Evolutionary conservation across 2,797 vertebrate genomes (phyloP).

Genomic region (Poecilia gillii): DNA sequence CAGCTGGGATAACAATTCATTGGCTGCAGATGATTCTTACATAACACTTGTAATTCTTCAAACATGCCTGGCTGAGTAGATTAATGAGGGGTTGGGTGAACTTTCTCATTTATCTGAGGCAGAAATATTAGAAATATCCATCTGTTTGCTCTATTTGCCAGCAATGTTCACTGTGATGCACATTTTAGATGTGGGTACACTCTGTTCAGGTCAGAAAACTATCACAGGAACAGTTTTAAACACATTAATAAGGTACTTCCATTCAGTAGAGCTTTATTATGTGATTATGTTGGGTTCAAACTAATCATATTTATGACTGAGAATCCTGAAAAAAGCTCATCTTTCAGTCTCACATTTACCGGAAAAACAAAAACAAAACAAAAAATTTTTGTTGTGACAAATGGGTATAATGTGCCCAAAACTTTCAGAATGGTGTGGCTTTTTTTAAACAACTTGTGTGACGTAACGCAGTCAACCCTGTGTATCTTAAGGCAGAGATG

Average conservation of each 20-base stretch:
- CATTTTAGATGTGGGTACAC: constrained; percentile 19
- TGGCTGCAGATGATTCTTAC: constrained; percentile 56
- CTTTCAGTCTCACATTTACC: background rate
- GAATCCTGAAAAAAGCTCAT: background rate
- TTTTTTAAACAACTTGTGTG: background rate
- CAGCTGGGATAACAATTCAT: constrained; percentile 61
- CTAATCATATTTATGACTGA: background rate
- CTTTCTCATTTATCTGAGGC: constrained; percentile 34
- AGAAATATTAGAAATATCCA: constrained; percentile 36
- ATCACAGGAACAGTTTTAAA: constrained; percentile 22
- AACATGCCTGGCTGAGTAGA: constrained; percentile 51
- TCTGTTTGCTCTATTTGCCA: constrained; percentile 25
- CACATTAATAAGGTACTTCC: constrained; percentile 25
- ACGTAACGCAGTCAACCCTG: background rate
- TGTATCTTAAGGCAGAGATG: background rate
- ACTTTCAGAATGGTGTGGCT: background rate
- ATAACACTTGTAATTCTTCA: constrained; percentile 55
- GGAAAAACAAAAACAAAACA: too few relatives aligned
- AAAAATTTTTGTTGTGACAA: background rate
- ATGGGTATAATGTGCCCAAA: background rate
- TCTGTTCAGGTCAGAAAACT: background rate
- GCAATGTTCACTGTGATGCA: constrained; percentile 5
- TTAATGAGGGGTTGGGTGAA: constrained; percentile 55
- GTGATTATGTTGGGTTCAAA: constrained; percentile 6
- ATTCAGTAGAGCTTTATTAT: constrained; percentile 10